Evolutionary conservation across 2,113 vertebrate species (phyloP).

Genomic region (Nematolebias whitei): DNA sequence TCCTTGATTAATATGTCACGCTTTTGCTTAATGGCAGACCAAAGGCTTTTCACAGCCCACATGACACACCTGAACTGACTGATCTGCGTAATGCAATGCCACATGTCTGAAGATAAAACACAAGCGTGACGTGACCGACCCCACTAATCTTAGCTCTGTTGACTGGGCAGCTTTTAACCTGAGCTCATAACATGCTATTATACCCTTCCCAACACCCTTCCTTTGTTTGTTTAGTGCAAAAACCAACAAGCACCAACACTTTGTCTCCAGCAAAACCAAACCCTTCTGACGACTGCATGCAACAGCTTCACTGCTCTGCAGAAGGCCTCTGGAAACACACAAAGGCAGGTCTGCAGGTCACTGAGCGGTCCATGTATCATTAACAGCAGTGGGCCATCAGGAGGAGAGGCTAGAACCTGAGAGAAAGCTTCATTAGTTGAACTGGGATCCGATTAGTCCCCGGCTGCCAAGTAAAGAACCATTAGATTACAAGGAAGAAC

Average conservation of each 20-base stretch:
- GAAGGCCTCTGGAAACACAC: constrained; percentile 11
- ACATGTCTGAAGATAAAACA: constrained; percentile 59
- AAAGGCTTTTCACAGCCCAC: constrained; percentile 40
- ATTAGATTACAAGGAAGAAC: constrained; percentile 37
- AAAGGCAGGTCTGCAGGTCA: constrained; percentile 32
- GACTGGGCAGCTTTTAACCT: constrained; percentile 52
- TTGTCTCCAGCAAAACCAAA: constrained; percentile 38
- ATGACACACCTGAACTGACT: constrained; percentile 45
- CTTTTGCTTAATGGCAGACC: constrained; percentile 62
- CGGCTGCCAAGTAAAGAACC: constrained; percentile 41
- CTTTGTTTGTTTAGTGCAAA: constrained; percentile 53
- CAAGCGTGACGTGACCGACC: constrained; percentile 18
- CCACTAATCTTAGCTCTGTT: constrained; percentile 25
- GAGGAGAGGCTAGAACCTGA: constrained; percentile 61
- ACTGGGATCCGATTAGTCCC: constrained; percentile 63
- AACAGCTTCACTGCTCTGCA: constrained; percentile 2
- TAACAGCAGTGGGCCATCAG: constrained; percentile 56
- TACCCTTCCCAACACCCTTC: constrained; percentile 22
- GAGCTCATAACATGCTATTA: constrained; percentile 46
- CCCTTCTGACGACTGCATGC: constrained; percentile 24
- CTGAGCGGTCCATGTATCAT: constrained; percentile 49
- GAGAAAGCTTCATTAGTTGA: constrained; percentile 63
- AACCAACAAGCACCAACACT: constrained; percentile 13
- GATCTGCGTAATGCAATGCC: constrained; percentile 65
- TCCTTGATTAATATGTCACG: constrained; percentile 51